Evolutionary conservation across 1,140 invertebrate species (phyloP).

Genomic region (Cherax destructor): DNA sequence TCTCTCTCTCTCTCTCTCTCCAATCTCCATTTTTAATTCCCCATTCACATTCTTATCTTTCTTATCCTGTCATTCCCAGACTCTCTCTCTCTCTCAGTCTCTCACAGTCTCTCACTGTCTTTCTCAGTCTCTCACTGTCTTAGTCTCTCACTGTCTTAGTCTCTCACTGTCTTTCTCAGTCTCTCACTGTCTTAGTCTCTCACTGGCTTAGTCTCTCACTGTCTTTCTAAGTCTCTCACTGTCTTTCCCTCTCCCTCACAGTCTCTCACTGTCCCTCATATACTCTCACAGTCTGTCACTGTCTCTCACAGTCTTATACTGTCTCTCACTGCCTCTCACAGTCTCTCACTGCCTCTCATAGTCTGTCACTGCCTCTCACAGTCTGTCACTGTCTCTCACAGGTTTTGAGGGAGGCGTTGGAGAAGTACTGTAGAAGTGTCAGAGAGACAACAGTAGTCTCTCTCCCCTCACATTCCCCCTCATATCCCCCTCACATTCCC

Average conservation of each 20-base stretch:
- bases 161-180: neutral
- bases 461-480: neutral
- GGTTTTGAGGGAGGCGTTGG: too few species aligned
- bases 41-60: neutral
- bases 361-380: too few species aligned
- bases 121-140: neutral
- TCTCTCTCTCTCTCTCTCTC: neutral
- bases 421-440: too few species aligned
- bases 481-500: neutral
- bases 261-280: neutral
- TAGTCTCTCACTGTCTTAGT: constrained; percentile 3
- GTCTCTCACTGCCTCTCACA: neutral
- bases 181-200: neutral
- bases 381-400: too few species aligned
- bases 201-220: constrained; percentile 11
- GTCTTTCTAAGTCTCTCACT: neutral
- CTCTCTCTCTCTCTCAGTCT: neutral
- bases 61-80: neutral
- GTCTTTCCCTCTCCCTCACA: neutral
- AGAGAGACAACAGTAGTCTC: neutral
- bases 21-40: neutral
- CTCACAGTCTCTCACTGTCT: neutral
- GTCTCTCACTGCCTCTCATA: too few species aligned
- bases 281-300: neutral
- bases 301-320: neutral